These are phyloP conservation scores for Alviniconcha marisindica DNA, from an alignment of 1,140 invertebrate species.

Conservation along the genomic window DNA sequence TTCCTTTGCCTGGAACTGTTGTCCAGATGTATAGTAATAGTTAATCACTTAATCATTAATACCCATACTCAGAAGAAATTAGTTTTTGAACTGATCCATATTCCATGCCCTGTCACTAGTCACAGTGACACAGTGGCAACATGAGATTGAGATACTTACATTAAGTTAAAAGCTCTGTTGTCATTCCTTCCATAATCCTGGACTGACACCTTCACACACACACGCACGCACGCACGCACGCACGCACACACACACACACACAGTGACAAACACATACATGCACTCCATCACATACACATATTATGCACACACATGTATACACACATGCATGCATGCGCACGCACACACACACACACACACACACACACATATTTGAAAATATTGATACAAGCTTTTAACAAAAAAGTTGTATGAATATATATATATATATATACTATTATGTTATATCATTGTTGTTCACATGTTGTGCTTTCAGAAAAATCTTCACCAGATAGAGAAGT, in stretches of 20 bases:
- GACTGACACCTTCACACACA: background rate
- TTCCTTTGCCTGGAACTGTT: too few relatives aligned
- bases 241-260: constrained; percentile 14
- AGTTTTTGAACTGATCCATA: too few relatives aligned
- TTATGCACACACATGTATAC: background rate
- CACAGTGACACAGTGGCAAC: too few relatives aligned
- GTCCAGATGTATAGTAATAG: too few relatives aligned
- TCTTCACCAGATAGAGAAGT: constrained; percentile 79
- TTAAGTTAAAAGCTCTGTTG: too few relatives aligned
- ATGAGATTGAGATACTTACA: too few relatives aligned
- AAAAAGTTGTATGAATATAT: background rate
- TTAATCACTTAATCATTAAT: too few relatives aligned
- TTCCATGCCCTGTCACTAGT: too few relatives aligned
- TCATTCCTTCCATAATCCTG: too few relatives aligned
- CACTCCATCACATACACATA: background rate
- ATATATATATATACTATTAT: background rate
- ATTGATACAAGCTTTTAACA: background rate
- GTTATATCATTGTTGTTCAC: constrained; percentile 11
- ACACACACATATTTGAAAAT: background rate
- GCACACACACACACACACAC: too few relatives aligned
- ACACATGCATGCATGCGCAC: background rate
- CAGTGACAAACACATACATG: background rate
- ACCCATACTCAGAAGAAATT: too few relatives aligned
- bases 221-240: background rate
- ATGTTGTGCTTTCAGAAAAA: constrained; percentile 78